Evolutionary conservation across 2,888 invertebrate species (phyloP), one percentile per base, ranked within the genome.

Genomic region (Oegoconia quadripuncta): DNA sequence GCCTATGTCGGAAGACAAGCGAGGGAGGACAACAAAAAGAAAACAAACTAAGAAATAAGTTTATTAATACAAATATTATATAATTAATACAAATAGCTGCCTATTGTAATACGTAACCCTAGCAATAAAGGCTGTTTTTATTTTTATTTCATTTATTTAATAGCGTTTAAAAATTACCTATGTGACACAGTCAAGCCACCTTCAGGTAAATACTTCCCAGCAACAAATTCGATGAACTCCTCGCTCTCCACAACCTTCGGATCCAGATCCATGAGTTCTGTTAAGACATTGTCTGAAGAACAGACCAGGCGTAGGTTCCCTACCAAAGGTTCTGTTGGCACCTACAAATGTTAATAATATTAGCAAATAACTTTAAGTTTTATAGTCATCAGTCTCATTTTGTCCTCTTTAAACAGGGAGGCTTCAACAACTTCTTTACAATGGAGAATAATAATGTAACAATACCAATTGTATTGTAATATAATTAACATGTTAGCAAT

Each of bases 141-240:
- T n/a, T n/a, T n/a, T n/a, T n/a, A n/a, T n/a, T n/a, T n/a, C n/a
- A n/a, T n/a, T n/a, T n/a, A 17, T 9, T 20, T 22, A 12, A 28
- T 12, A 29, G 9, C 23, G 8, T 8, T 14, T 34, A 12, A 26
- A 2, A 14, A 8, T 9, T 27, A 86, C 88, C 87, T 79, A 39
- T 88, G 89, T 44, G 88, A 89, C 6, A 90, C 88, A 50, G 88
- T 89, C 5, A 90, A 67, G 9, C 88, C 82, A 3, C 90, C 90
- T 0, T 82, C 75, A 6, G 91, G 78, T 18, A 89, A 46, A 50
- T 84, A 86, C 44, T 89, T 89, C 0, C 92, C 92, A 17, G 90
- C 84, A 15, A 92, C 78, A 60, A 90, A 91, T 46, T 90, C 74
- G 0, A 88, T 73, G 52, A 91, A 90, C 14, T 90, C 89, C 13